Evolutionary conservation across 2,797 vertebrate species (phyloP), one percentile per base, ranked within the genome.

Genomic region (Chaunax sp.): DNA sequence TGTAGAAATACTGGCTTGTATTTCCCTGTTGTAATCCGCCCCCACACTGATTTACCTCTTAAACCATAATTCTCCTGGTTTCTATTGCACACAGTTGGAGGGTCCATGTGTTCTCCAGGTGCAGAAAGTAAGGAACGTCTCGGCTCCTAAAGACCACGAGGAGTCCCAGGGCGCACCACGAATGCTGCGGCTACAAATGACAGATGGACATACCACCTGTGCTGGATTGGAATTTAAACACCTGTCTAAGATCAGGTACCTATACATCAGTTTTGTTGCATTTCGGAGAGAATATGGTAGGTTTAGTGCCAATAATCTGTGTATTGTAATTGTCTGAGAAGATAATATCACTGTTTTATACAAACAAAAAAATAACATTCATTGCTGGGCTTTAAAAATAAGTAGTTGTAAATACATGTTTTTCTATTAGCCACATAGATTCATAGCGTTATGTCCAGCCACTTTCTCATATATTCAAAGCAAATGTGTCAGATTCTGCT

Each of bases 111-210:
- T 99, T 83, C 94, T 99, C 65, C 98, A 99, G 92, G 92, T 99
- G 89, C 97, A 97, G 90, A 99, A 99, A 92, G 93, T 98, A 74
- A 95, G 97, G 72, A 99, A 99, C 87, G 92, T 98, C 76, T 91
- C 97, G 10, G 96, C 96, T 67, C 95, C 97, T 66, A 98, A 98
- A 92, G 97, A 98, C 86, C 94, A 97, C 0, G 97, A 98, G 85
- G 97, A 99, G 78, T 99, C 97, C 81, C 96, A 97, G 91, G 93
- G 92, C 51, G 96, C 97, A 9, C 97, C 96, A 26, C 92, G 98
- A 82, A 98, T 99, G 97, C 93, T 99, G 77, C 95, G 96, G 46
- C 85, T 99, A 56, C 98, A 99, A 85, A 96, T 99, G 96, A 99
- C 97, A 0, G 98, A 99, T 84, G 98, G 98, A 4, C 96, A 98